Evolutionary conservation across 2,113 vertebrate genomes (phyloP).

Genomic region (Cyprinus carpio): DNA sequence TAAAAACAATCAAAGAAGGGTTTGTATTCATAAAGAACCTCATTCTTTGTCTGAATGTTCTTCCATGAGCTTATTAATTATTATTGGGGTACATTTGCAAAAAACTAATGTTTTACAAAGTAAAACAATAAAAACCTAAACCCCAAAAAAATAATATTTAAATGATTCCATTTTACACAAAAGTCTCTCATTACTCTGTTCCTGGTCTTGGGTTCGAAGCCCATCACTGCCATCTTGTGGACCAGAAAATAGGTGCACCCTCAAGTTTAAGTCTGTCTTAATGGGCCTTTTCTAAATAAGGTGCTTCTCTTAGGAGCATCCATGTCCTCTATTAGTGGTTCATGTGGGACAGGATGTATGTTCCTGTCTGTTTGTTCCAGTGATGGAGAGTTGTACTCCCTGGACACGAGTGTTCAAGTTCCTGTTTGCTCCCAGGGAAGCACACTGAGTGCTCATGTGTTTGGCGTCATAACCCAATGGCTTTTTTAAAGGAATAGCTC

Average conservation of each 20-base stretch:
- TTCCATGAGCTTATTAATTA: not conserved
- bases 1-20: conserved; percentile 6
- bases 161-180: not conserved
- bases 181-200: not conserved
- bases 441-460: conserved; percentile 2
- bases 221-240: conserved; percentile 19
- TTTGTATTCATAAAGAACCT: not conserved
- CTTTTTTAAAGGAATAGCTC: not conserved
- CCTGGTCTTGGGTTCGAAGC: not conserved
- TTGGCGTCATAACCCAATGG: not conserved
- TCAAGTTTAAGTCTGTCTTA: not conserved
- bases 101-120: no score
- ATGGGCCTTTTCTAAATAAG: not conserved
- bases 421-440: conserved; percentile 7
- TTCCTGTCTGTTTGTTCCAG: conserved; percentile 25
- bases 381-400: conserved; percentile 19
- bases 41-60: not conserved
- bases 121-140: not conserved
- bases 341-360: conserved; percentile 15
- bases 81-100: no score
- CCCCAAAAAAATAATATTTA: not conserved
- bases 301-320: not conserved
- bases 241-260: not conserved
- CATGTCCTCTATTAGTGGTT: not conserved
- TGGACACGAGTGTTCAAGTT: not conserved